These are phyloP conservation scores for Beris morrisii DNA, from an alignment of 2,888 invertebrate species.

Conservation along the genomic window DNA sequence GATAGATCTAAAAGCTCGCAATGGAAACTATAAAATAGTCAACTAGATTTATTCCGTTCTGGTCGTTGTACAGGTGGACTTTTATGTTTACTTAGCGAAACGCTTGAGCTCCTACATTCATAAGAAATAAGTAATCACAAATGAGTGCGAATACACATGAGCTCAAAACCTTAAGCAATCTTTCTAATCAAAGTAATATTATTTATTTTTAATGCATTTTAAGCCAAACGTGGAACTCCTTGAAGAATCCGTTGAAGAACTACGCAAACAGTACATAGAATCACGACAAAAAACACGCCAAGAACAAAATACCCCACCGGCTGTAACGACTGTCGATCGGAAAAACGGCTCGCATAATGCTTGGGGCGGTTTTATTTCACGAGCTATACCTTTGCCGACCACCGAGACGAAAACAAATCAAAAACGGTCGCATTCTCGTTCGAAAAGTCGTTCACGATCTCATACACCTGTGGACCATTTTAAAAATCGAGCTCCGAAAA, in stretches of 20 bases:
- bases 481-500: conserved; percentile 41
- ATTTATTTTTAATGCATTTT: conserved; percentile 32
- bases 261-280: conserved; percentile 69
- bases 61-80: too few relatives aligned
- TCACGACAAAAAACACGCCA: conserved; percentile 52
- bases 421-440: conserved; percentile 50
- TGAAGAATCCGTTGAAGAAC: conserved; percentile 73
- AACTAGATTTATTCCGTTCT: too few relatives aligned
- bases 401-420: conserved; percentile 46
- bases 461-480: conserved; percentile 43
- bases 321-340: conserved; percentile 59
- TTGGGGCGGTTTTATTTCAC: conserved; percentile 69
- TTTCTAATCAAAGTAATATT: too few relatives aligned
- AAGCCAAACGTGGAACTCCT: conserved; percentile 71
- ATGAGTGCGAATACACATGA: too few relatives aligned
- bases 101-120: too few relatives aligned
- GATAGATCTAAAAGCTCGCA: too few relatives aligned
- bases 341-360: conserved; percentile 65
- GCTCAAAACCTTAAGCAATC: too few relatives aligned
- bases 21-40: too few relatives aligned
- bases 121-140: too few relatives aligned
- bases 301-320: conserved; percentile 53
- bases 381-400: conserved; percentile 51
- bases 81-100: too few relatives aligned
- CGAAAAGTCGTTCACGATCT: conserved; percentile 47